These are phyloP conservation scores for Sebastes matsubarae DNA, from an alignment of 2,797 vertebrate species.

Conservation along the genomic window DNA sequence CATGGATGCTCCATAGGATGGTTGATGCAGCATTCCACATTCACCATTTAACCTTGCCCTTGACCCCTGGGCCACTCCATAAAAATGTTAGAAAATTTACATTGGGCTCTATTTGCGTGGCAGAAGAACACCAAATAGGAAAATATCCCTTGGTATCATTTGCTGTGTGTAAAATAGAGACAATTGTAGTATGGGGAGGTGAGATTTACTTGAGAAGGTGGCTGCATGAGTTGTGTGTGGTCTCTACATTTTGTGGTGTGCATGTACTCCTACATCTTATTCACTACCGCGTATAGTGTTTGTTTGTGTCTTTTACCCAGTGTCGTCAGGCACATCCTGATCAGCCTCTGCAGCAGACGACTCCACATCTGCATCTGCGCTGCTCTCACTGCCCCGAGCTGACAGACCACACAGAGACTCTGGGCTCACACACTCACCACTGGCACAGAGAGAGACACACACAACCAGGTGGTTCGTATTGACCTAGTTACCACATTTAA, in stretches of 20 bases:
- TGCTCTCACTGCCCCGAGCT: slow-evolving; percentile 80
- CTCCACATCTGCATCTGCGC: slow-evolving; percentile 76
- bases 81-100: not conserved
- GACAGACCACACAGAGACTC: slow-evolving; percentile 72
- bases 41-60: not conserved
- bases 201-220: not conserved
- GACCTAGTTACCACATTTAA: not conserved
- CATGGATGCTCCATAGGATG: not conserved
- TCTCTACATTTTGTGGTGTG: not conserved
- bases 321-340: slow-evolving; percentile 74
- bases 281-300: not conserved
- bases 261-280: not conserved
- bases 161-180: not conserved
- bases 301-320: slow-evolving; percentile 59
- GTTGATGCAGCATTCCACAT: not conserved
- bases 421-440: slow-evolving; percentile 68
- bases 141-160: not conserved
- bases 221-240: not conserved
- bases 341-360: slow-evolving; percentile 82
- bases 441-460: slow-evolving; percentile 31
- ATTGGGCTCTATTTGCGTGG: not conserved
- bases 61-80: not conserved
- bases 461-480: not conserved
- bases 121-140: not conserved
- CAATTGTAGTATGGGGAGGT: not conserved